Evolutionary conservation across 1,140 invertebrate genomes (phyloP), one percentile per base, ranked within the genome.

Genomic region (Plutomurus gul): DNA sequence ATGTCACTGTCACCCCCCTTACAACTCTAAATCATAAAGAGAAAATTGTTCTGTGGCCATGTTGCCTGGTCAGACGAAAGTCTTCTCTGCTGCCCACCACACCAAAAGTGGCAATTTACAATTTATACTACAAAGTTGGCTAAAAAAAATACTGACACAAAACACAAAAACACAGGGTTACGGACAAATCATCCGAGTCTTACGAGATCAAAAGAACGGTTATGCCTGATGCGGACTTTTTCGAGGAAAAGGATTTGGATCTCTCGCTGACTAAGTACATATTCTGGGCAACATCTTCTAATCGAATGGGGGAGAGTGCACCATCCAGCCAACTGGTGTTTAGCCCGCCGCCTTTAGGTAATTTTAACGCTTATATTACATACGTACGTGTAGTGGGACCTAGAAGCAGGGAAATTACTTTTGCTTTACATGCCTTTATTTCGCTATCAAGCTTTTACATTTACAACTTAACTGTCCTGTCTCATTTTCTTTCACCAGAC

Each of bases 151-250:
- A 43, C 40, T 43, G 40, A 43, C 40, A 43, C 40, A 10, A 43
- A 43, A 43, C 40, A 10, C 40, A n/a, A 43, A 43, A 43, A 8
- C n/a, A n/a, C 40, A 72, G 70, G 39, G 37, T 43, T 20, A 43
- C 36, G 4, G 70, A 72, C 70, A 72, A 72, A 72, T 72, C 70
- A 40, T 25, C 46, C 0, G 73, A 78, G 20, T 72, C 60, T 22
- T 82, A 77, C 74, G 80, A 81, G 33, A 79, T 79, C 40, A 82
- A 82, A 47, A 51, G 81, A 73, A 82, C 78, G 25, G 70, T 82
- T n/a, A 36, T 33, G 20, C 20, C 46, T 27, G 18, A n/a, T 39
- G 60, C 36, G 16, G 75, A 77, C 40, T 47, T 27, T 16, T 77
- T 56, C 27, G 65, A 77, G 27, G 81, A 82, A 79, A 75, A 40